Percentiles rank a stretch among this genome's conserved stretches.
These are phyloP conservation scores for Lethenteron camtschaticum DNA, from an alignment of 2,113 vertebrate species.

Conservation along the genomic window DNA sequence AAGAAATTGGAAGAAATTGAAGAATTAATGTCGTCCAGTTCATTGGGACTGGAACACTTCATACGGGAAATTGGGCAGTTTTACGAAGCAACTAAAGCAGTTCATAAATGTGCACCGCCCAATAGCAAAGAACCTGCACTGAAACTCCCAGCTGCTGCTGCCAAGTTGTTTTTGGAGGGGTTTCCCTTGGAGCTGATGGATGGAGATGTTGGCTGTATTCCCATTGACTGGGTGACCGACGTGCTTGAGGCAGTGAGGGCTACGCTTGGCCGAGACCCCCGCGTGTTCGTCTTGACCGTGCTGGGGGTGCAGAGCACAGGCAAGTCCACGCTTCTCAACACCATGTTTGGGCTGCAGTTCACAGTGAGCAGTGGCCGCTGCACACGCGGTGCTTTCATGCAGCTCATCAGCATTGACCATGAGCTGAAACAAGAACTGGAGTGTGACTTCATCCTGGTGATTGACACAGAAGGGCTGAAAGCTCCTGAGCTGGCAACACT, in stretches of 20 bases:
- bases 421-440: neutral
- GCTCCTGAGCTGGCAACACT: conserved; percentile 4
- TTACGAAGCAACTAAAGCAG: conserved; percentile 27
- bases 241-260: conserved; percentile 23
- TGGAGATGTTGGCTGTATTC: conserved; percentile 31
- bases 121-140: neutral
- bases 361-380: conserved; percentile 8
- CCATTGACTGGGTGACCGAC: conserved; percentile 32
- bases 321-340: conserved; percentile 39
- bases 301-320: conserved; percentile 41
- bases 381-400: conserved; percentile 8
- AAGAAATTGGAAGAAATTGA: neutral
- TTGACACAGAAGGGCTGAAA: conserved; percentile 8
- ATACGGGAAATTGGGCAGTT: conserved; percentile 40
- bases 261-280: conserved; percentile 15
- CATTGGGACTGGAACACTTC: conserved; percentile 20
- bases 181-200: conserved; percentile 40
- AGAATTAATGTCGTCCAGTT: neutral
- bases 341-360: conserved; percentile 30
- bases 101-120: conserved; percentile 9
- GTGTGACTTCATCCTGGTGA: conserved; percentile 16
- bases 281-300: conserved; percentile 28
- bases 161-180: conserved; percentile 26
- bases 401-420: neutral
- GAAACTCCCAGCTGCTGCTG: conserved; percentile 16